These are phyloP conservation scores for Tachysurus fulvidraco DNA, from an alignment of 2,113 vertebrate species.

Conservation along the genomic window DNA sequence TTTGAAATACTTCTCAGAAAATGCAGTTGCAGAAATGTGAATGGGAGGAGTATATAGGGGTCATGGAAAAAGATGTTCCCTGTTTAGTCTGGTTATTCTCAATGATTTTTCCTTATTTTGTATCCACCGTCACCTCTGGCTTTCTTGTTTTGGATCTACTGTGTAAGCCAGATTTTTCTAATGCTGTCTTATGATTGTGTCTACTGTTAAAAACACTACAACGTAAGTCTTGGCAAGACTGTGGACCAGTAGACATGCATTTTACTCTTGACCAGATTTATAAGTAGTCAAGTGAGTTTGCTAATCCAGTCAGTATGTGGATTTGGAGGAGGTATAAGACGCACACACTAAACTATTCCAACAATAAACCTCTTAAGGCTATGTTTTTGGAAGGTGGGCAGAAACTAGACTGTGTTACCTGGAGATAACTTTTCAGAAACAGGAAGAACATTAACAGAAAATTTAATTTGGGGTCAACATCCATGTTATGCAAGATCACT, in stretches of 20 bases:
- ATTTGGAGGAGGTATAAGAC: background rate
- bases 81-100: background rate
- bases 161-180: background rate
- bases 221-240: background rate
- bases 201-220: background rate
- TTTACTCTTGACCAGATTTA: background rate
- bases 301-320: background rate
- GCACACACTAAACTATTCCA: background rate
- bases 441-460: background rate
- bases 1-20: background rate
- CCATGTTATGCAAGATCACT: background rate
- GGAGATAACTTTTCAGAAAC: background rate
- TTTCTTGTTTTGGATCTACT: background rate
- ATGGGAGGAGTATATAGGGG: background rate
- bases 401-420: background rate
- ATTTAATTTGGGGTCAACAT: background rate
- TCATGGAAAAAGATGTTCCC: background rate
- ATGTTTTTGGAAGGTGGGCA: background rate
- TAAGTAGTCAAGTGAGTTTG: background rate
- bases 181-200: background rate
- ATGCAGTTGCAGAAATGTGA: background rate
- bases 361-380: background rate
- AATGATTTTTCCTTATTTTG: background rate
- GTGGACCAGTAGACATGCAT: background rate
- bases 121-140: background rate